Percentiles rank a stretch among this genome's conserved stretches.
Evolutionary conservation across 2,888 invertebrate species (phyloP).

Genomic region (Anoplius nigerrimus): DNA sequence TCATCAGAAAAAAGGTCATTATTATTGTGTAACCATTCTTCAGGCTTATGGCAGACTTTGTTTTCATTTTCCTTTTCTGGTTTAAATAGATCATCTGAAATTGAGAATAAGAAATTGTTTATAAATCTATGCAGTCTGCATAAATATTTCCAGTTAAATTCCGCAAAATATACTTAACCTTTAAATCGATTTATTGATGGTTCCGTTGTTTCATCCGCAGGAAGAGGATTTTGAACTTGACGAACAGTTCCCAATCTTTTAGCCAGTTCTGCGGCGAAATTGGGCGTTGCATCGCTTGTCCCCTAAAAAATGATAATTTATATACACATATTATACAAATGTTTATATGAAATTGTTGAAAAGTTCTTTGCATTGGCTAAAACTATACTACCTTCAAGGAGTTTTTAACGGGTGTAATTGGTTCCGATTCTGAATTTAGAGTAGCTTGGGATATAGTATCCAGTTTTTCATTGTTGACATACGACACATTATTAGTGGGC

Average conservation of each 20-base stretch:
- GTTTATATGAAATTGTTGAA: not conserved
- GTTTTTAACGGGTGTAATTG: constrained; percentile 63
- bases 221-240: constrained; percentile 75
- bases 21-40: constrained; percentile 58
- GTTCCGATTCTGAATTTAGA: constrained; percentile 63
- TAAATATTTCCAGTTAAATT: not conserved
- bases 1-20: constrained; percentile 64
- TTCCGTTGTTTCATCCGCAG: constrained; percentile 61
- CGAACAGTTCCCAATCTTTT: constrained; percentile 77
- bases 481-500: constrained; percentile 51
- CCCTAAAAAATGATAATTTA: constrained; percentile 16
- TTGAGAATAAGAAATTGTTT: constrained; percentile 11
- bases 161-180: constrained; percentile 48
- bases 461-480: constrained; percentile 57
- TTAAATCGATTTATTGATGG: constrained; percentile 64
- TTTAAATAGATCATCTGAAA: constrained; percentile 65
- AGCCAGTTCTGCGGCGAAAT: constrained; percentile 80
- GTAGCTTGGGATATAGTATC: constrained; percentile 61
- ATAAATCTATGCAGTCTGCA: not conserved
- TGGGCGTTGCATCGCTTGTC: constrained; percentile 55
- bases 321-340: not conserved
- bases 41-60: constrained; percentile 56
- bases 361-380: not conserved
- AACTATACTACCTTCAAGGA: constrained; percentile 53
- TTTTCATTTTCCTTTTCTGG: constrained; percentile 52